phyloP scores from a whole-genome alignment of 2,113 vertebrate species.

The Rhipidura dahli region DNA sequence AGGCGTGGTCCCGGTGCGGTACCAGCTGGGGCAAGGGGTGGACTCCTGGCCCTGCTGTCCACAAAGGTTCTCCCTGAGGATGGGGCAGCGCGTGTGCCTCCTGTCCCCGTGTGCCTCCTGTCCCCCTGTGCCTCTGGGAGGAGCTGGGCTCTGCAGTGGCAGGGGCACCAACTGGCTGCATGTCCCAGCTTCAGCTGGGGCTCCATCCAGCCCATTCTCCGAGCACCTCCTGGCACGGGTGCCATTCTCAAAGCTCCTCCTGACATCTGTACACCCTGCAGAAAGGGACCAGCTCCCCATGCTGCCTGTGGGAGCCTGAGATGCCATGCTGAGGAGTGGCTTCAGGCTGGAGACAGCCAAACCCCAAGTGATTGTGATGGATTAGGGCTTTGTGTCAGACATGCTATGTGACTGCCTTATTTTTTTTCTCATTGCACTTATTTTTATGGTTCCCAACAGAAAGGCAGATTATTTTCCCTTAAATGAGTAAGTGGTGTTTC shows the following conservation, averaged over 20 bases:
- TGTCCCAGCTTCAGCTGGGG: not conserved
- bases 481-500: not conserved
- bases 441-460: conserved; percentile 7
- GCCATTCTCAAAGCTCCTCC: accelerated
- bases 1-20: accelerated
- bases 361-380: not conserved
- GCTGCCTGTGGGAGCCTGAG: not conserved
- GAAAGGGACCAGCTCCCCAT: not conserved
- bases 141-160: accelerated
- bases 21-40: not conserved
- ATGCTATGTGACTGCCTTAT: not conserved
- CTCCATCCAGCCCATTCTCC: not conserved
- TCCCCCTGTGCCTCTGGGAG: accelerated
- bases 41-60: not conserved
- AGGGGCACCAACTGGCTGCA: not conserved
- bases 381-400: not conserved
- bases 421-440: not conserved
- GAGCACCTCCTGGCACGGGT: not conserved
- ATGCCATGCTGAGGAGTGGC: not conserved
- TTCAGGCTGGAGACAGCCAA: not conserved
- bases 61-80: accelerated
- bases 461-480: not conserved
- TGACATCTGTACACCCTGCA: not conserved
- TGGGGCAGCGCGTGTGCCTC: accelerated
- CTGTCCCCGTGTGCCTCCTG: not conserved